A percentile compares a stretch with the other conserved stretches of the same genome.
phyloP scores from a whole-genome alignment of 2,888 invertebrate species.

The Drosophila ustulata region DNA sequence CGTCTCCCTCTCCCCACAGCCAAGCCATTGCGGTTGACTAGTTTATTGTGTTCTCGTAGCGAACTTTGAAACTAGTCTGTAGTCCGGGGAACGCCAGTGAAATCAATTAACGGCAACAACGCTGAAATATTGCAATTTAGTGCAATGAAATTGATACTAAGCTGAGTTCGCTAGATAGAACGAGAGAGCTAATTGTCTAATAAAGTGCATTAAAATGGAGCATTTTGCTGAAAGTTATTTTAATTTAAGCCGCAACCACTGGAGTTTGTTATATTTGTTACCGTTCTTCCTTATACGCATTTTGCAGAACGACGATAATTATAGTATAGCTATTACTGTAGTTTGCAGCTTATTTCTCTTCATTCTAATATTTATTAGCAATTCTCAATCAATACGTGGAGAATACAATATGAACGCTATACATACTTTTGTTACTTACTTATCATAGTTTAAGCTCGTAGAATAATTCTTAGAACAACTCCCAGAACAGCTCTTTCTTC shows the following conservation, averaged over 20 bases:
- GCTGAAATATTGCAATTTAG: slow-evolving; percentile 17
- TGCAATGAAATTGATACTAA: slow-evolving; percentile 40
- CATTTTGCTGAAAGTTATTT: background rate
- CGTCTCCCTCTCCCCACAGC: background rate
- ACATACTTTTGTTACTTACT: no score
- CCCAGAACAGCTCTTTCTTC: background rate
- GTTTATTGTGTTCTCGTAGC: slow-evolving; percentile 59
- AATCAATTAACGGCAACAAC: slow-evolving; percentile 65
- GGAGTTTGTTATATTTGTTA: no score
- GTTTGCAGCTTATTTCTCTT: background rate
- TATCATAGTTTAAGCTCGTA: no score
- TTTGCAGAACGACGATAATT: no score
- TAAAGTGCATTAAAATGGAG: background rate
- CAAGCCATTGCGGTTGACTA: slow-evolving; percentile 39
- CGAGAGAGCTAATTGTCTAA: background rate
- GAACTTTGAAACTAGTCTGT: slow-evolving; percentile 7
- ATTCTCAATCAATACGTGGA: background rate
- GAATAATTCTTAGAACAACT: background rate
- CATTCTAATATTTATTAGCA: background rate
- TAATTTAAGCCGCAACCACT: background rate
- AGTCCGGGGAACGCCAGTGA: slow-evolving; percentile 30
- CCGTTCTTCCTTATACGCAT: no score
- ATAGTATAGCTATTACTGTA: no score
- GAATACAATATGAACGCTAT: background rate
- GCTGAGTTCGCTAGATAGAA: slow-evolving; percentile 10